Base-by-base conservation (phyloP, 2,888 invertebrate genomes). In the Syritta pipiens region DNA sequence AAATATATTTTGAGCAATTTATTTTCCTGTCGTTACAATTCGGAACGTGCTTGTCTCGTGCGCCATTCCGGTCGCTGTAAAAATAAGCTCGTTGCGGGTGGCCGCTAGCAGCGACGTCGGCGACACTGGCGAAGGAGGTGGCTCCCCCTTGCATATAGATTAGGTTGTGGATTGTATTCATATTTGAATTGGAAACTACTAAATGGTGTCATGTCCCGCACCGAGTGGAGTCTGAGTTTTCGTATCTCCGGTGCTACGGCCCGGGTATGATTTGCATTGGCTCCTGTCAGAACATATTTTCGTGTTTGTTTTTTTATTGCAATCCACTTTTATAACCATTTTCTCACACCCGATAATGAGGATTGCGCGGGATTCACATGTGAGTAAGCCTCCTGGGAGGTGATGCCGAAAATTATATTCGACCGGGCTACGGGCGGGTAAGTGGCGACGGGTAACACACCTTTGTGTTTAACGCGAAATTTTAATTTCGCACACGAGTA, bases 11-110 rank as follows among this genome's bases (percentile, higher is more conserved):
- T 84, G 85, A 84, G 83, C 82, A 84, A 85, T 85, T 85, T 85
- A 85, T 85, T 85, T 85, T 86, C 83, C 84, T 85, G 85, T 85
- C 85, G 84, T 85, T 86, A 84, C 86, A 84, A 84, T 85, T 85
- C 83, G 30, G 65, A 67, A 77, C 76, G 76, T 81, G 81, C 65
- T 71, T 71, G 81, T 55, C 71, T 81, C 71, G 67, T 63, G 51
- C 35, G 28, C 48, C 51, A 48, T 67, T 69, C 51, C 48, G 65
- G n/a, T 26, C 30, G 68, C 44, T 55, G 65, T 77, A 67, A 68
- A 79, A 57, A 79, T 68, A 68, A 68, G 65, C 42, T n/a, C n/a
- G n/a, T n/a, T n/a, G n/a, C n/a, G n/a, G n/a, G n/a, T n/a, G n/a
- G n/a, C n/a, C n/a, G n/a, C n/a, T n/a, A n/a, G n/a, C n/a, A n/a